Percentiles rank a stretch among this genome's conserved stretches.
Conservation (phyloP, 2,113 vertebrate species). For the Corythornis madagascariensis region DNA sequence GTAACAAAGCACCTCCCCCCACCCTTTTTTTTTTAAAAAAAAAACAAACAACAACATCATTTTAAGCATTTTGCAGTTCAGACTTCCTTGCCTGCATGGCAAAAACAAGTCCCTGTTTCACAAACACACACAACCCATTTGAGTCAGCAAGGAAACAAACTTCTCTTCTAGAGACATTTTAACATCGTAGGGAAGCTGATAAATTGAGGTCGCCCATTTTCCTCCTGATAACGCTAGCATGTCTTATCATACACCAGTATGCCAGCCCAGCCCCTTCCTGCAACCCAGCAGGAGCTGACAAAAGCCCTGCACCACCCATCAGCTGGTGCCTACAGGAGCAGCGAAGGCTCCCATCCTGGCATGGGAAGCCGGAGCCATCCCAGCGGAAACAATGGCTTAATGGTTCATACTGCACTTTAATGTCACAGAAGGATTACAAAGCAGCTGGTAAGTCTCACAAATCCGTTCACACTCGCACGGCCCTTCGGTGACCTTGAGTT, state of each 20-base stretch:
- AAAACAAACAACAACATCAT: conserved; percentile 11
- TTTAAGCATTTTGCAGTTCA: conserved; percentile 22
- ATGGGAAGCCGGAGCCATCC: background rate
- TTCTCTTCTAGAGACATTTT: background rate
- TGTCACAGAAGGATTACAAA: background rate
- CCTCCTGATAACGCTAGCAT: background rate
- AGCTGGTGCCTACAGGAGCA: background rate
- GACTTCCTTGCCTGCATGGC: background rate
- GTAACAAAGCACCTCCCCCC: conserved; percentile 52
- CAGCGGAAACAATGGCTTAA: background rate
- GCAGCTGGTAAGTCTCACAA: background rate
- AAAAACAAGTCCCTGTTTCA: background rate
- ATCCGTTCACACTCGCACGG: background rate
- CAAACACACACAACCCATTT: background rate
- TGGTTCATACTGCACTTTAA: background rate
- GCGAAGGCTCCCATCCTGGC: fast-evolving
- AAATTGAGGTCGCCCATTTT: background rate
- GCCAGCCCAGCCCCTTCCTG: background rate
- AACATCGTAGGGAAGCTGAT: background rate
- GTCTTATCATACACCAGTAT: background rate
- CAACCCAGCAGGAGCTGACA: background rate
- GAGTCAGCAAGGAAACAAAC: conserved; percentile 28
- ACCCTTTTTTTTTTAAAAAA: too few relatives aligned
- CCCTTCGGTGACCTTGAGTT: background rate
- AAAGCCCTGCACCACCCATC: fast-evolving